Base-by-base conservation (phyloP, 2,797 vertebrate genomes). In the Natrix natrix region DNA sequence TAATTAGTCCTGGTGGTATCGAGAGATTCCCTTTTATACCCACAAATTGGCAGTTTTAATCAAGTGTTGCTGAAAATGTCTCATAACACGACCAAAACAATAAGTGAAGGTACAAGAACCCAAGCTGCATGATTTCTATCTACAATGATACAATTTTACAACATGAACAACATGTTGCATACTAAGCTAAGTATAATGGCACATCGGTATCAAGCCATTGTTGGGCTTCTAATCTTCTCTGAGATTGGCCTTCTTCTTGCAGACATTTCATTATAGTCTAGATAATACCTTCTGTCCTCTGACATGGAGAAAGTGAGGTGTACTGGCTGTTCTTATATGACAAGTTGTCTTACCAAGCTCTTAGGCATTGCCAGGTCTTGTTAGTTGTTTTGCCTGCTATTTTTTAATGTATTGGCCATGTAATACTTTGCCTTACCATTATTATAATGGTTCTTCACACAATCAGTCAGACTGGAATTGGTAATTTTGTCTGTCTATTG, bases 31-130 rank as follows among this genome's bases (percentile, higher is more conserved):
- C 97, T 98, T 91, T 98, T 97, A 97, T 97, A 96, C 94, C 93
- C 95, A 97, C 97, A 98, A 98, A 98, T 97, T 97, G 98, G 96
- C 95, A 97, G 97, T 97, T 98, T 97, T 97, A 98, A 97, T 97
- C 97, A 97, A 98, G 95, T 96, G 97, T 97, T 97, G 97, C 97
- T 97, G 96, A 97, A 97, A 98, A 98, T 97, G 97, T 98, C 97
- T 98, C 97, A 96, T 97, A 97, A 97, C 97, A 97, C 54, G 94
- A 94, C 61, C 93, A 97, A 98, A 97, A 98, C 97, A 98, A 98
- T 97, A 97, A 96, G 96, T 97, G 97, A 97, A 97, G 95, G 93
- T 97, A 96, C 92, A 96, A 93, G 95, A 94, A 96, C 95, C 92
- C 95, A 93, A 96, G 96, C 97, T 96, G 95, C 94, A 92, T 96